These are phyloP conservation scores for Imbricaverruca yamaguchii DNA, from an alignment of 2,888 invertebrate genomes.

Conservation along the genomic window DNA sequence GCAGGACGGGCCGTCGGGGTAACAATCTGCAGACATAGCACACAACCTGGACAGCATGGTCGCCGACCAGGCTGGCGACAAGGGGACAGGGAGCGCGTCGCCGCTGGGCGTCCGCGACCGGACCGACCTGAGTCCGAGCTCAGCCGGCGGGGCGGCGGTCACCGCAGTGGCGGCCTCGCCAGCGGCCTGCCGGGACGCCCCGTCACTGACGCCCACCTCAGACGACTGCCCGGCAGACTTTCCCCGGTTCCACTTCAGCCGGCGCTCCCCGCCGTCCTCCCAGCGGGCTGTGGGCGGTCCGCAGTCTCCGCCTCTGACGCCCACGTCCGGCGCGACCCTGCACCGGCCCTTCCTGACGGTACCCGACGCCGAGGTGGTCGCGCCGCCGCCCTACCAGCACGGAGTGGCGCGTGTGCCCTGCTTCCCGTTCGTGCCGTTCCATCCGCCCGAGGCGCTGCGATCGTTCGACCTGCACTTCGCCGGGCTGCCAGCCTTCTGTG, in stretches of 20 bases:
- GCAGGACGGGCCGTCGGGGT: no score
- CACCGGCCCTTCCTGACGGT: background rate
- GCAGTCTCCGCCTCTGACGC: background rate
- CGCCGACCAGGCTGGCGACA: background rate
- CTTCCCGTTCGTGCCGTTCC: slow-evolving; percentile 9
- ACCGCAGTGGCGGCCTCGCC: background rate
- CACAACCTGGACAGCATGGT: background rate
- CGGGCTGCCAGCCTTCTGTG: slow-evolving; percentile 1
- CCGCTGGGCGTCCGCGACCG: no score
- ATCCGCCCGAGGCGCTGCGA: background rate
- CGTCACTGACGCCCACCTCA: background rate
- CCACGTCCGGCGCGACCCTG: background rate
- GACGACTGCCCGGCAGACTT: background rate
- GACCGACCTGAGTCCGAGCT: background rate
- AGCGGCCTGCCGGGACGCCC: background rate
- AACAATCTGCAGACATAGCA: no score
- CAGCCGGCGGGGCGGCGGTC: background rate
- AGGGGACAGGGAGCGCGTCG: background rate
- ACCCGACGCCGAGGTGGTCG: background rate
- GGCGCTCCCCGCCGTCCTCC: background rate
- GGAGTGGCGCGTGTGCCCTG: background rate
- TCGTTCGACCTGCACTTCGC: slow-evolving; percentile 13
- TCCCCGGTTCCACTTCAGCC: slow-evolving; percentile 8
- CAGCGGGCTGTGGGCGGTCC: background rate
- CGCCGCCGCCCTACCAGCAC: background rate